phyloP scores from a whole-genome alignment of 2,888 invertebrate genomes.

The Leistus spinibarbis region DNA sequence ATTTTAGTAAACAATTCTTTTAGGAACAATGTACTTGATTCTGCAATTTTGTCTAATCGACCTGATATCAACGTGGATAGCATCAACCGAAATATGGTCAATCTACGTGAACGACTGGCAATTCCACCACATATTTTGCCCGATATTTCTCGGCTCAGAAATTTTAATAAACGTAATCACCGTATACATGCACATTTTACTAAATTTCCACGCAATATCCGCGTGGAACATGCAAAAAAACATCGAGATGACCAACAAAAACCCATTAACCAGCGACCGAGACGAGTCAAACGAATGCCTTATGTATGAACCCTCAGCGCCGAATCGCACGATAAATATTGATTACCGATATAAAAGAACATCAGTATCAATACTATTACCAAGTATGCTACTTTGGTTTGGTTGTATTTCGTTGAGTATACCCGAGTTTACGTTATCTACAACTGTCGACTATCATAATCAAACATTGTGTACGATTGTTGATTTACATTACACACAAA shows the following conservation, averaged over 20 bases:
- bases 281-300: slow-evolving; percentile 51
- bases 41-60: slow-evolving; percentile 63
- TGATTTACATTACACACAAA: slow-evolving; percentile 59
- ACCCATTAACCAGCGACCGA: slow-evolving; percentile 49
- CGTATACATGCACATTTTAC: slow-evolving; percentile 62
- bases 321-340: slow-evolving; percentile 61
- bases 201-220: slow-evolving; percentile 65
- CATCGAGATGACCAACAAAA: slow-evolving; percentile 52
- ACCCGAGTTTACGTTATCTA: slow-evolving; percentile 64
- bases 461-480: slow-evolving; percentile 60
- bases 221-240: slow-evolving; percentile 61
- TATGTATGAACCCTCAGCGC: slow-evolving; percentile 55
- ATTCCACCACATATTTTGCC: slow-evolving; percentile 60
- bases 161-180: slow-evolving; percentile 63
- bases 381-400: slow-evolving; percentile 65
- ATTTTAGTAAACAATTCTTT: slow-evolving; percentile 4
- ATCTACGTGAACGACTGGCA: slow-evolving; percentile 61
- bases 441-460: slow-evolving; percentile 57
- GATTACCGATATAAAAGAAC: slow-evolving; percentile 60
- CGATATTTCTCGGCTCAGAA: slow-evolving; percentile 62
- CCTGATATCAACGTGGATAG: slow-evolving; percentile 57
- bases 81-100: slow-evolving; percentile 62
- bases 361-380: slow-evolving; percentile 60
- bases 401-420: slow-evolving; percentile 64
- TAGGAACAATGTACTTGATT: slow-evolving; percentile 50